These are phyloP conservation scores for Apolygus lucorum DNA, from an alignment of 1,140 invertebrate genomes.

Conservation along the genomic window DNA sequence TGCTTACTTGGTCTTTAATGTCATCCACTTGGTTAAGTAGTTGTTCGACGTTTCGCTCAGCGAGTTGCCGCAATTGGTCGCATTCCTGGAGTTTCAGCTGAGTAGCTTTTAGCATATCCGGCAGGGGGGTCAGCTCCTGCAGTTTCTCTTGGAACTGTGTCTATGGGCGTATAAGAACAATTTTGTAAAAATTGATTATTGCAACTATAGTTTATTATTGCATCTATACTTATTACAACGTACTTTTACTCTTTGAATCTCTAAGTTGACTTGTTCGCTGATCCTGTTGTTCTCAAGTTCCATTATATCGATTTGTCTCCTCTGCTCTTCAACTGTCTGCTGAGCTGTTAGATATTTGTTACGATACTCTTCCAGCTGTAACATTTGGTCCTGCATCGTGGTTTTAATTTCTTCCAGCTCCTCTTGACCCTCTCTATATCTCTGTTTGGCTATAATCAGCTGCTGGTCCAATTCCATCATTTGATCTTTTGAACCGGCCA, in stretches of 20 bases:
- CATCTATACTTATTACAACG: no score
- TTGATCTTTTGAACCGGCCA: constrained; percentile 49
- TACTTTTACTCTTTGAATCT: constrained; percentile 63
- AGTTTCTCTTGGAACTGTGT: constrained; percentile 60
- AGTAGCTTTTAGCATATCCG: constrained; percentile 61
- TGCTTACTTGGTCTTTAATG: constrained; percentile 28
- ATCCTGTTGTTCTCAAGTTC: constrained; percentile 65
- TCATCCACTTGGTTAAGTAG: constrained; percentile 46
- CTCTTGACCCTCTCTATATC: constrained; percentile 53
- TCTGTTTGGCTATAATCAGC: constrained; percentile 49
- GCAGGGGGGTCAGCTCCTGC: constrained; percentile 58
- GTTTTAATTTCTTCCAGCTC: constrained; percentile 57
- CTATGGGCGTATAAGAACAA: no score
- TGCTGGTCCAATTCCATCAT: constrained; percentile 55
- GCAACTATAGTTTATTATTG: no score
- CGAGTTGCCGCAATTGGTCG: constrained; percentile 52
- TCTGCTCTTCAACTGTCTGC: constrained; percentile 63
- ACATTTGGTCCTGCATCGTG: constrained; percentile 57
- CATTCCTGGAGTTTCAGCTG: constrained; percentile 60
- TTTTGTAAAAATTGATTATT: no score
- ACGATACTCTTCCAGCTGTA: constrained; percentile 61
- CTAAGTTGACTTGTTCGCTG: constrained; percentile 63
- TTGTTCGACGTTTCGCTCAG: constrained; percentile 53
- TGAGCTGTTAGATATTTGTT: constrained; percentile 63
- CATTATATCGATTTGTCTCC: constrained; percentile 58